Evolutionary conservation across 2,113 vertebrate species (phyloP).

Genomic region (Psittacara wagleri): DNA sequence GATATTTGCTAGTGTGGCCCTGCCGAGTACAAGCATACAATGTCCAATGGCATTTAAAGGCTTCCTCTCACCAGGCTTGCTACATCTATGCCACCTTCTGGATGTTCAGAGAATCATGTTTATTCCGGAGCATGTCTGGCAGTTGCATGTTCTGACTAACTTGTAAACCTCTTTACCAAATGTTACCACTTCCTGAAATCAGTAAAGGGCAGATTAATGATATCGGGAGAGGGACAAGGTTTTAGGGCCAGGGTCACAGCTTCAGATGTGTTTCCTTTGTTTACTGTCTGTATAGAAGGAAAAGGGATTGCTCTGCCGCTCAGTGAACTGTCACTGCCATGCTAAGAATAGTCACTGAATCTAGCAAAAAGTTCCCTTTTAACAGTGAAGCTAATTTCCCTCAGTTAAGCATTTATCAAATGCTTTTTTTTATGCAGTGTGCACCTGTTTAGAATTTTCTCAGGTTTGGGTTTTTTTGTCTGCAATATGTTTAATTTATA

Average conservation of each 20-base stretch:
- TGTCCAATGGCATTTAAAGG: neutral
- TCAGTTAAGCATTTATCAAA: neutral
- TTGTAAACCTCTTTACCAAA: neutral
- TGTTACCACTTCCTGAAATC: neutral
- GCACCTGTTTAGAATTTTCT: neutral
- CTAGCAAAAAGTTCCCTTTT: neutral
- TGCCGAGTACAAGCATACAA: neutral
- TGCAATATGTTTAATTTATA: neutral
- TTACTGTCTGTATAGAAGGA: neutral
- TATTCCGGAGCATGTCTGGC: neutral
- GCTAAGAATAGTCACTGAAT: neutral
- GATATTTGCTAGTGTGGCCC: neutral
- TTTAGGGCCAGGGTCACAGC: neutral
- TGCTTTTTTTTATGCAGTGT: neutral
- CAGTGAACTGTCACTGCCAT: neutral
- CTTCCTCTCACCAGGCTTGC: neutral
- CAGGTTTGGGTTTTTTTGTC: neutral
- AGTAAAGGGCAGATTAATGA: neutral
- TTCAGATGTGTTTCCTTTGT: neutral
- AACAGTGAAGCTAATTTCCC: neutral
- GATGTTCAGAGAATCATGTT: slow-evolving; percentile 1
- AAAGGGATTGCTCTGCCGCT: neutral
- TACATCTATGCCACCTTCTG: slow-evolving; percentile 63
- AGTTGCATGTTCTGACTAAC: neutral
- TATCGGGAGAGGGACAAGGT: neutral